Evolutionary conservation across 2,113 vertebrate species (phyloP).

Genomic region (Vidua chalybeata): DNA sequence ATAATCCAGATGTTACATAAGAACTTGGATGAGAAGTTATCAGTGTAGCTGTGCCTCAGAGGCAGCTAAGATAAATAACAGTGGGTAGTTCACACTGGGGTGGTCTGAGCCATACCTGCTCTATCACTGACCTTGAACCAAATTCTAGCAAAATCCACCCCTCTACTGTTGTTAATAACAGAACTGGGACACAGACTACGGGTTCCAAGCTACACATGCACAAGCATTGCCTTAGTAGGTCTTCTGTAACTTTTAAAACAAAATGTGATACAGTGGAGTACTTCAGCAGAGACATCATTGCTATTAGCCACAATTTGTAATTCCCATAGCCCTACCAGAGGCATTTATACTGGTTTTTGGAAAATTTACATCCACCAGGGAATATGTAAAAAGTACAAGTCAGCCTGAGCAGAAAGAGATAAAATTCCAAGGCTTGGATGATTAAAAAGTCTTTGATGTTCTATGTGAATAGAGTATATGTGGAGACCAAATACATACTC

Average conservation of each 20-base stretch:
- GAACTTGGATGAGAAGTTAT: background rate
- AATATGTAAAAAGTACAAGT: background rate
- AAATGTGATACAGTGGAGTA: background rate
- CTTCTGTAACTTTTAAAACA: background rate
- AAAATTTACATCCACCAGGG: background rate
- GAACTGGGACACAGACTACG: background rate
- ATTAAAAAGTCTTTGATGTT: conserved; percentile 26
- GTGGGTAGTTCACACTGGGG: background rate
- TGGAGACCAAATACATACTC: conserved; percentile 3
- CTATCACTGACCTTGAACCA: background rate
- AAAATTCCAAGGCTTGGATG: background rate
- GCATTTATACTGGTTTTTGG: background rate
- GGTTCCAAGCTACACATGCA: background rate
- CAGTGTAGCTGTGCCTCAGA: background rate
- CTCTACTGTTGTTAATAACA: background rate
- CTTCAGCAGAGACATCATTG: background rate
- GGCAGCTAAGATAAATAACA: background rate
- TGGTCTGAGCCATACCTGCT: background rate
- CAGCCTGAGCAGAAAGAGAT: background rate
- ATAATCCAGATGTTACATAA: background rate
- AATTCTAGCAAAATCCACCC: background rate
- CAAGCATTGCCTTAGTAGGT: background rate
- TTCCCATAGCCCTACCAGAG: background rate
- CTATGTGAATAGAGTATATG: background rate
- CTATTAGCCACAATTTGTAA: background rate